Evolutionary conservation across 2,113 vertebrate genomes (phyloP).

Genomic region (Notechis scutatus): DNA sequence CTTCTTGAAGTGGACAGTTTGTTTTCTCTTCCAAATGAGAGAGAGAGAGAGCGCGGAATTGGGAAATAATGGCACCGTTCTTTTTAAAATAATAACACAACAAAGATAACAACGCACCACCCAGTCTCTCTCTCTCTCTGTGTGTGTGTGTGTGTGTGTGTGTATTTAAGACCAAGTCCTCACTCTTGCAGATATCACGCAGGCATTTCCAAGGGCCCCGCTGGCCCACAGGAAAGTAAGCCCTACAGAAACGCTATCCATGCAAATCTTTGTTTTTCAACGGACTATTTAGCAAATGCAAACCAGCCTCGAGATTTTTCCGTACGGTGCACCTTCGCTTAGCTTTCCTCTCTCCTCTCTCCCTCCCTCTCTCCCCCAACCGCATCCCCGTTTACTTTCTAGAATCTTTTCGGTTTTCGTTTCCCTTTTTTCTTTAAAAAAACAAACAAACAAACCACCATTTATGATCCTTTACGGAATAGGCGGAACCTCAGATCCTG

Average conservation of each 20-base stretch:
- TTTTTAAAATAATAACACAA: neutral
- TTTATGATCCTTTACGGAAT: neutral
- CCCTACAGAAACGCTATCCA: constrained; percentile 38
- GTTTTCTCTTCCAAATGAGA: neutral
- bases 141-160: neutral
- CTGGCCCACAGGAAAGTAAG: neutral
- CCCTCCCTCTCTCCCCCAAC: neutral
- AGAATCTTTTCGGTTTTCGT: neutral
- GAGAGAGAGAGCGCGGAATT: too few relatives aligned
- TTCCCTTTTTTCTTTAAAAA: neutral
- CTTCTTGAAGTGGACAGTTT: constrained; percentile 48
- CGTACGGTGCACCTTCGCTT: too few relatives aligned
- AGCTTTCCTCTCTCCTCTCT: neutral
- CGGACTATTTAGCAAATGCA: constrained; percentile 29
- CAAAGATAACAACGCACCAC: neutral
- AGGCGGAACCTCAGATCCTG: neutral
- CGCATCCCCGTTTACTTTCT: neutral
- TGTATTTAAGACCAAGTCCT: constrained; percentile 31
- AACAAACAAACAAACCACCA: neutral
- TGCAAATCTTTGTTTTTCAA: constrained; percentile 7
- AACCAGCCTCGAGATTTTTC: neutral
- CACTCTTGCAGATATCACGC: constrained; percentile 3
- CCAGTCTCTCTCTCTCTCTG: neutral
- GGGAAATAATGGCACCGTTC: neutral
- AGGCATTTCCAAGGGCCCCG: neutral